phyloP scores from a whole-genome alignment of 1,140 invertebrate genomes.

The Melanaphis sacchari region DNA sequence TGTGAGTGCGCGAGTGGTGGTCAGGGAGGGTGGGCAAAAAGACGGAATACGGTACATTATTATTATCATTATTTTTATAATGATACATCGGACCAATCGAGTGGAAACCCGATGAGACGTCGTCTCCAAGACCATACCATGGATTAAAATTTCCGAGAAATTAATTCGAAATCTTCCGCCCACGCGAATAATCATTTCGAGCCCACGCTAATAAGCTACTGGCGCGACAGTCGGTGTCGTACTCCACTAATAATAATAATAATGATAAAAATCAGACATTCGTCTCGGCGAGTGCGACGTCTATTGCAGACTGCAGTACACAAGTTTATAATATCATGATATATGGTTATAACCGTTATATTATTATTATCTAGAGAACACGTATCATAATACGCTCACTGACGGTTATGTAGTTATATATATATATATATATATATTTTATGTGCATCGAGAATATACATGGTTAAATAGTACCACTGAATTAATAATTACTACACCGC shows the following conservation, averaged over 20 bases:
- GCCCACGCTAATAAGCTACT: background rate
- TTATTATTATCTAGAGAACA: background rate
- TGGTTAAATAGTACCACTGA: background rate
- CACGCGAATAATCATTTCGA: background rate
- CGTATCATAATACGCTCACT: background rate
- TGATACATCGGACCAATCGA: background rate
- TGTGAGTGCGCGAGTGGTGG: rapidly evolving
- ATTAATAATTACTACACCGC: background rate
- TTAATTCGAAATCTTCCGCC: background rate
- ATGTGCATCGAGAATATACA: background rate
- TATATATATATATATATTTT: too few relatives aligned
- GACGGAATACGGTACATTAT: background rate
- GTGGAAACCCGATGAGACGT: background rate
- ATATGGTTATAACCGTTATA: background rate
- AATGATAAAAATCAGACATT: background rate
- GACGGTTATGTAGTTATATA: background rate
- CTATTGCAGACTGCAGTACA: background rate
- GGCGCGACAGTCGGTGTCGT: too few relatives aligned
- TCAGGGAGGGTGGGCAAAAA: rapidly evolving
- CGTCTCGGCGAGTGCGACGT: background rate
- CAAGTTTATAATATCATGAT: background rate
- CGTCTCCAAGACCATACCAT: background rate
- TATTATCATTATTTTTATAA: background rate
- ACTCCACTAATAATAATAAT: background rate
- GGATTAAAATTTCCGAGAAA: background rate